A percentile compares a stretch with the other conserved stretches of the same genome.
Evolutionary conservation across 2,113 vertebrate species (phyloP).

Genomic region (Zosterops hypoxanthus): DNA sequence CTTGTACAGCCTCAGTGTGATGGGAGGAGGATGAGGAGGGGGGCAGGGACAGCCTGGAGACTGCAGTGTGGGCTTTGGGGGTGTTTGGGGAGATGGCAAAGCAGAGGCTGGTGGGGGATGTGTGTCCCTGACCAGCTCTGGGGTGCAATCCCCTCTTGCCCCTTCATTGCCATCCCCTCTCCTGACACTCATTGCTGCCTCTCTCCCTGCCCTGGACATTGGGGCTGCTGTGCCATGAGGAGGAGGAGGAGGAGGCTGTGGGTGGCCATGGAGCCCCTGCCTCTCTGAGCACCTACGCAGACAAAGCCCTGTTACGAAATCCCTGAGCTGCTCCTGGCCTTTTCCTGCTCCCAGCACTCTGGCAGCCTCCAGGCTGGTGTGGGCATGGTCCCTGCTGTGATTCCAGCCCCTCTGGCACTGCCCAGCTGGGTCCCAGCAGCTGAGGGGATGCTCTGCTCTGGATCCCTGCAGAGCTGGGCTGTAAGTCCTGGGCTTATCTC

Average conservation of each 20-base stretch:
- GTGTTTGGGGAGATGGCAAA: fast-evolving
- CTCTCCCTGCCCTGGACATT: neutral
- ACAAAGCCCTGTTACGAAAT: neutral
- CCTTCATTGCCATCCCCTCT: neutral
- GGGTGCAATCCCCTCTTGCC: neutral
- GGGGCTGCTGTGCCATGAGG: neutral
- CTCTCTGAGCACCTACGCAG: fast-evolving
- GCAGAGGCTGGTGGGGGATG: neutral
- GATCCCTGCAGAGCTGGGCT: neutral
- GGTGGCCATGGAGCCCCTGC: neutral
- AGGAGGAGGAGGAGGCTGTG: neutral
- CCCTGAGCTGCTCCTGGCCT: neutral
- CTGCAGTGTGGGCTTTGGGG: neutral
- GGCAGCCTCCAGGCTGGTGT: no score
- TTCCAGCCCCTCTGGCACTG: neutral
- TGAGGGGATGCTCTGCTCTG: neutral
- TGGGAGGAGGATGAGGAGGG: neutral
- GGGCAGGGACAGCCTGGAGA: neutral
- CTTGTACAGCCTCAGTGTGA: fast-evolving
- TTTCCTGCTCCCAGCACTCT: neutral
- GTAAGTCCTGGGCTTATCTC: fast-evolving
- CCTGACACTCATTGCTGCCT: fast-evolving
- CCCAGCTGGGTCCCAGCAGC: neutral
- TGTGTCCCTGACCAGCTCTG: neutral
- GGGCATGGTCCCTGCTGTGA: fast-evolving